These are phyloP conservation scores for Antedon mediterranea DNA, from an alignment of 53 echinoderm and acorn worm genomes.

Conservation along the genomic window DNA sequence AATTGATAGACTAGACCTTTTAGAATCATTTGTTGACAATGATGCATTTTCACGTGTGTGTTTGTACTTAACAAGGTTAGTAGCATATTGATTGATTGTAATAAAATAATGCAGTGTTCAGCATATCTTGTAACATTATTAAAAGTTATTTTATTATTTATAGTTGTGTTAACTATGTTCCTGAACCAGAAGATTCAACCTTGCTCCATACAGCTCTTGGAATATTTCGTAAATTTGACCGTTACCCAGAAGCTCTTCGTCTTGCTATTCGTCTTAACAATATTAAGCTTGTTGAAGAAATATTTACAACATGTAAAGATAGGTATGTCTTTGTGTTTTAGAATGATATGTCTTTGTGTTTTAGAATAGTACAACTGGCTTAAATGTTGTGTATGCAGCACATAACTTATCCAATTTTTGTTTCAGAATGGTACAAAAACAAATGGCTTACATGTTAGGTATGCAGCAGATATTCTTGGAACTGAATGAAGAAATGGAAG, in stretches of 20 bases:
- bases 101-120: too few species aligned
- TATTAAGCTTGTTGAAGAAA: slow-evolving; percentile 77
- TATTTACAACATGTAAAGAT: slow-evolving; percentile 67
- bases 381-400: too few species aligned
- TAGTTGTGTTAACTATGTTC: slow-evolving; percentile 96
- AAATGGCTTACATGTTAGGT: slow-evolving; percentile 89
- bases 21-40: slow-evolving; percentile 65
- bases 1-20: slow-evolving; percentile 58
- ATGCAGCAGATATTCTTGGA: slow-evolving; percentile 57
- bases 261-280: slow-evolving; percentile 81
- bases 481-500: slow-evolving; percentile 67
- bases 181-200: slow-evolving; percentile 81
- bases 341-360: too few species aligned
- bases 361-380: too few species aligned
- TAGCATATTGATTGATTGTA: background rate
- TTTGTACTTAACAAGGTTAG: slow-evolving; percentile 66
- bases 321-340: too few species aligned
- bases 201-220: slow-evolving; percentile 60
- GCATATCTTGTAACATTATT: too few species aligned
- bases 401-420: background rate
- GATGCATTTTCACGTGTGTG: slow-evolving; percentile 73
- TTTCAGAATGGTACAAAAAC: slow-evolving; percentile 66
- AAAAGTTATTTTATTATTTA: background rate
- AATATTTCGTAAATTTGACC: slow-evolving; percentile 76
- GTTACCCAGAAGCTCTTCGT: slow-evolving; percentile 66